Evolutionary conservation across 2,797 vertebrate genomes (phyloP).

Genomic region (Phoeniculus purpureus): DNA sequence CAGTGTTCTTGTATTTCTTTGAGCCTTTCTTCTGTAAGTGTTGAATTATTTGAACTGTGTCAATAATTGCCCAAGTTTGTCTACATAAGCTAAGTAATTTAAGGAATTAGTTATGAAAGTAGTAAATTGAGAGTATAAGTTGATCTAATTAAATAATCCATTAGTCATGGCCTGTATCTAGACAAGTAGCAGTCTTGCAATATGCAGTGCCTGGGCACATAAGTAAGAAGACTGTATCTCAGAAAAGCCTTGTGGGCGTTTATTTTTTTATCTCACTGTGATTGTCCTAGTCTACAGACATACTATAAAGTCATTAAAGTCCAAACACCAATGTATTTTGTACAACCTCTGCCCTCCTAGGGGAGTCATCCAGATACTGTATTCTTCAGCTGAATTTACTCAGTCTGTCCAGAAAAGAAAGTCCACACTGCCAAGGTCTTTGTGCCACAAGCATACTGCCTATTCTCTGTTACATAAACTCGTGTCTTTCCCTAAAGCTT

Average conservation of each 20-base stretch:
- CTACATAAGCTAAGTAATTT: slow-evolving; percentile 11
- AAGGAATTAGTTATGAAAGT: slow-evolving; percentile 30
- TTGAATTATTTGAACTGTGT: slow-evolving; percentile 29
- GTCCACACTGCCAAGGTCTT: not conserved
- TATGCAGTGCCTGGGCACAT: not conserved
- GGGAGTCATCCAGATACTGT: not conserved
- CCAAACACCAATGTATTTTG: not conserved
- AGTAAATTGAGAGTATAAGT: slow-evolving; percentile 16
- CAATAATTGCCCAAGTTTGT: slow-evolving; percentile 13
- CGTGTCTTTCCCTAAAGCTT: not conserved
- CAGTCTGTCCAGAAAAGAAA: not conserved
- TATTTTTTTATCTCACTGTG: not conserved
- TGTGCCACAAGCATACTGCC: not conserved
- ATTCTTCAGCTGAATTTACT: slow-evolving; percentile 1
- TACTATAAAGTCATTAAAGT: not conserved
- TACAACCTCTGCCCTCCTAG: not conserved
- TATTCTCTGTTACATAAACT: not conserved
- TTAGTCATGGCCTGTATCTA: not conserved
- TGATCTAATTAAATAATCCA: slow-evolving; percentile 42
- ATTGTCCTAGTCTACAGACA: not conserved
- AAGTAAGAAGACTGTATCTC: not conserved
- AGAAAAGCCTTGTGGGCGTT: not conserved
- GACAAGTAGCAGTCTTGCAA: not conserved
- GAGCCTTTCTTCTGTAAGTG: not conserved
- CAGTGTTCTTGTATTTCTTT: slow-evolving; percentile 10